These are phyloP conservation scores for Thereva unica DNA, from an alignment of 2,888 invertebrate genomes.

Conservation along the genomic window DNA sequence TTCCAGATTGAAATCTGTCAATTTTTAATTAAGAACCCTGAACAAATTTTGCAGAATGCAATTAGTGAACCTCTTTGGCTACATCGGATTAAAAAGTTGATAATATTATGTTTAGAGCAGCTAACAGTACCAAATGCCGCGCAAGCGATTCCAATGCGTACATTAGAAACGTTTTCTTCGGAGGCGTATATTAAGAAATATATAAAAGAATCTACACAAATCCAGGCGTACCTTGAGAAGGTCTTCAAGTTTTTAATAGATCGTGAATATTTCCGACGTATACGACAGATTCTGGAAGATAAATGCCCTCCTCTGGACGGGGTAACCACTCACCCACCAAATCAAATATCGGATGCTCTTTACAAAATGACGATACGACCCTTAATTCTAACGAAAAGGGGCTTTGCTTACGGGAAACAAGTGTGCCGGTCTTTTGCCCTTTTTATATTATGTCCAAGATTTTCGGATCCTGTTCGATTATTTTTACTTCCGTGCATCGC, in stretches of 20 bases:
- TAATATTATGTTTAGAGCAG: conserved; percentile 55
- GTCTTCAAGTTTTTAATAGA: conserved; percentile 55
- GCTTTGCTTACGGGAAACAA: conserved; percentile 27
- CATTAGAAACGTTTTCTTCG: conserved; percentile 77
- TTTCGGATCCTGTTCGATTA: conserved; percentile 70
- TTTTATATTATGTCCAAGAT: conserved; percentile 68
- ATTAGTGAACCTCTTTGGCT: conserved; percentile 52
- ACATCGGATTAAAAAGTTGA: conserved; percentile 54
- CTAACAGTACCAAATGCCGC: conserved; percentile 50
- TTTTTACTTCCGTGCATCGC: conserved; percentile 73
- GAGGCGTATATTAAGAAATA: conserved; percentile 57
- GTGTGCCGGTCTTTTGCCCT: conserved; percentile 61
- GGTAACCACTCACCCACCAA: conserved; percentile 69
- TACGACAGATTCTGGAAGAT: conserved; percentile 71
- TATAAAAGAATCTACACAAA: conserved; percentile 49
- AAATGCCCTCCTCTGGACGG: conserved; percentile 72
- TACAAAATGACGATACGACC: conserved; percentile 79
- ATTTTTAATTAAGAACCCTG: conserved; percentile 53
- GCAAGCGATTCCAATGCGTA: conserved; percentile 74
- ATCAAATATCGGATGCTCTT: conserved; percentile 72
- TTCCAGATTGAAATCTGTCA: conserved; percentile 57
- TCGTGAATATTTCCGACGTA: conserved; percentile 68
- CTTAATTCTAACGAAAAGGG: conserved; percentile 61
- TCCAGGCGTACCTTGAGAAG: conserved; percentile 52
- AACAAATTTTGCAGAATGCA: conserved; percentile 52